Percentiles rank a stretch among this genome's conserved stretches.
phyloP scores from a whole-genome alignment of 2,797 vertebrate genomes.

The Gobio occitaniae region DNA sequence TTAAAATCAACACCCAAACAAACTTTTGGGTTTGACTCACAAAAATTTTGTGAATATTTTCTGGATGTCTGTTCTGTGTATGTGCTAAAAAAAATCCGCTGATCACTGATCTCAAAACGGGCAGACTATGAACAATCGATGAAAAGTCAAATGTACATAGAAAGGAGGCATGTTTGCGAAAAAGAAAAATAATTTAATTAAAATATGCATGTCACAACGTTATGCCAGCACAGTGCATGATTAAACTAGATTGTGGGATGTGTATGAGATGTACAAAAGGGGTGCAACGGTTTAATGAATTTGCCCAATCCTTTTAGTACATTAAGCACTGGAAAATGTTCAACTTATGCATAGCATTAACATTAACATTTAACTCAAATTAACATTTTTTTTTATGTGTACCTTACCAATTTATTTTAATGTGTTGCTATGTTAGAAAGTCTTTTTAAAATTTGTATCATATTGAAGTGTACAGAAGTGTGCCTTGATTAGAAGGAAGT shows the following conservation, averaged over 20 bases:
- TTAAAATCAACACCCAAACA: too few relatives aligned
- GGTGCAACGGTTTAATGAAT: not conserved
- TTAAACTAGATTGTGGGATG: not conserved
- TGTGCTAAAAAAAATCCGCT: too few relatives aligned
- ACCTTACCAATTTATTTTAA: not conserved
- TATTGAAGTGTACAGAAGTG: not conserved
- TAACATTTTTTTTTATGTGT: not conserved
- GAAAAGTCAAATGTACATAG: not conserved
- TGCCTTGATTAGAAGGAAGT: constrained; percentile 2
- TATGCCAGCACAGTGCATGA: not conserved
- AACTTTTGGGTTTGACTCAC: too few relatives aligned
- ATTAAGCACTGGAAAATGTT: not conserved
- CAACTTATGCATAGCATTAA: not conserved
- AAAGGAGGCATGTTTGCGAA: not conserved
- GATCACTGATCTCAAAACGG: too few relatives aligned
- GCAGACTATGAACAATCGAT: not conserved
- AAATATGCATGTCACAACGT: not conserved
- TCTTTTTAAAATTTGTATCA: not conserved
- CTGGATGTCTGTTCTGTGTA: too few relatives aligned
- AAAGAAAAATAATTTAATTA: too few relatives aligned
- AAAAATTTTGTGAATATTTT: too few relatives aligned
- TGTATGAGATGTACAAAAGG: not conserved
- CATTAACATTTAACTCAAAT: not conserved
- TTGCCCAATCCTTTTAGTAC: not conserved
- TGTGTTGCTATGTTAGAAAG: not conserved